Conservation (phyloP, 1,140 invertebrate genomes). For the Aphelinus atriplicis region DNA sequence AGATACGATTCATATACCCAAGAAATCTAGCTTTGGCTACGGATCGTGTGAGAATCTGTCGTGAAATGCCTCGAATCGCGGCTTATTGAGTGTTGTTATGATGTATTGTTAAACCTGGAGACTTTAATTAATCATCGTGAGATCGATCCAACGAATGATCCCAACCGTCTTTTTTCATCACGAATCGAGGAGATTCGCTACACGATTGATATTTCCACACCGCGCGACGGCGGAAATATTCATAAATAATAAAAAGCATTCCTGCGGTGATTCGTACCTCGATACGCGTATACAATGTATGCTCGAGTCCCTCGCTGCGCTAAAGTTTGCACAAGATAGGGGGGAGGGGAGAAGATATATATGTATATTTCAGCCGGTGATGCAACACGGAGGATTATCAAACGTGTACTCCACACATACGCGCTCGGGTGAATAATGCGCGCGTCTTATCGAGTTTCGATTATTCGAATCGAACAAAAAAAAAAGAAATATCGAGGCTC, state of each 20-base stretch:
- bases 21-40: no score
- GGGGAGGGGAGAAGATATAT: background rate
- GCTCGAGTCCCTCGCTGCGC: background rate
- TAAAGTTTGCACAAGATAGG: background rate
- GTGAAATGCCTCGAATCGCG: no score
- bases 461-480: background rate
- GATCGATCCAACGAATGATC: no score
- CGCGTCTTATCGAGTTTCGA: slow-evolving; percentile 7
- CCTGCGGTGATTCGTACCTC: background rate
- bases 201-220: no score
- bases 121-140: background rate
- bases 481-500: slow-evolving; percentile 12
- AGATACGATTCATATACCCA: no score
- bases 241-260: background rate
- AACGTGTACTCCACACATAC: no score
- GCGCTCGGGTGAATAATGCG: background rate
- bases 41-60: no score
- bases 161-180: no score
- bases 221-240: background rate
- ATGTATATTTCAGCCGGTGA: slow-evolving; percentile 11
- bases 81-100: no score
- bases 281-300: no score
- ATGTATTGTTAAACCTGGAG: no score
- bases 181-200: no score
- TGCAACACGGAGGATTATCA: background rate